A percentile compares a stretch with the other conserved stretches of the same genome.
Evolutionary conservation across 2,888 invertebrate genomes (phyloP).

Genomic region (Limnephilus rhombicus): DNA sequence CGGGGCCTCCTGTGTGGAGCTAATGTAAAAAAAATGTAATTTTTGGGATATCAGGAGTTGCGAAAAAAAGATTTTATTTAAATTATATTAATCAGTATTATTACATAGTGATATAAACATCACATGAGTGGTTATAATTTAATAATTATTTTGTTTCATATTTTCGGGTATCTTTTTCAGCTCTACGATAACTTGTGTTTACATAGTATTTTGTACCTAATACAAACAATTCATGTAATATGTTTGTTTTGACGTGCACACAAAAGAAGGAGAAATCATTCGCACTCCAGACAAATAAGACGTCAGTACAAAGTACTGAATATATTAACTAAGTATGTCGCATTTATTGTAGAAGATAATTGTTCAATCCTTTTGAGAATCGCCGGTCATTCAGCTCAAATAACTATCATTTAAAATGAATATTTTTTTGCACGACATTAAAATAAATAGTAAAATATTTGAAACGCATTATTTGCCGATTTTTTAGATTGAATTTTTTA

Average conservation of each 20-base stretch:
- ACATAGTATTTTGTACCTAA: background rate
- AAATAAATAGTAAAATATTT: background rate
- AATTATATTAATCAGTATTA: too few species aligned
- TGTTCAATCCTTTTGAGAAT: background rate
- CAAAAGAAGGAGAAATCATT: background rate
- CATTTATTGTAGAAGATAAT: background rate
- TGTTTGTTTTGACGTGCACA: background rate
- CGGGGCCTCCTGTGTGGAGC: too few species aligned
- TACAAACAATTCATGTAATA: background rate
- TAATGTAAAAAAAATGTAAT: too few species aligned
- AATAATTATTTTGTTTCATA: background rate
- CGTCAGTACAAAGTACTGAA: background rate
- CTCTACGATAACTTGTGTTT: background rate
- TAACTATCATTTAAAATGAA: too few species aligned
- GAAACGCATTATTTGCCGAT: too few species aligned
- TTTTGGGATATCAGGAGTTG: too few species aligned
- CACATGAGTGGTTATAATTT: too few species aligned
- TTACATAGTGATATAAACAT: too few species aligned
- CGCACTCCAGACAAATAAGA: background rate
- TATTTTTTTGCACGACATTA: background rate
- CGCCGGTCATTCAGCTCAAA: background rate
- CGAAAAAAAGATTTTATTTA: too few species aligned
- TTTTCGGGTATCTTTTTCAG: background rate
- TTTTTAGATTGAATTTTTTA: background rate
- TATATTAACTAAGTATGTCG: background rate